Percentiles rank a stretch among this genome's conserved stretches.
phyloP scores from a whole-genome alignment of 2,113 vertebrate species.

The Prunella fulvescens region DNA sequence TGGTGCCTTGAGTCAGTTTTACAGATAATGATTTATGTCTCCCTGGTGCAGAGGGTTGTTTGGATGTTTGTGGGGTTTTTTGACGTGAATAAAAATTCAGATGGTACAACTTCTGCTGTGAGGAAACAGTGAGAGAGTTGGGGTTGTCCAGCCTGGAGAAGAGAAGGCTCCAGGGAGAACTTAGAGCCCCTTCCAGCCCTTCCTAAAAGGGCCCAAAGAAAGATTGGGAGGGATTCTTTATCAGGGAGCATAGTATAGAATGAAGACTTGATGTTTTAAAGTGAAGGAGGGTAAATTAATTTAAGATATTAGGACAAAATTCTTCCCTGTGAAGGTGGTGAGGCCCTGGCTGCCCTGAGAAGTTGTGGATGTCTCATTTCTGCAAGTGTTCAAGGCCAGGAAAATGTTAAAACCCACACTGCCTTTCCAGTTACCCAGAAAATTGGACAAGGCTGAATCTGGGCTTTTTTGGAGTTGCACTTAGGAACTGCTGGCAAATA shows the following conservation, averaged over 20 bases:
- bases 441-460: not conserved
- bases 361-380: fast-evolving
- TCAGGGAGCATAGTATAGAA: fast-evolving
- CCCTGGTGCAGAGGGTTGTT: not conserved
- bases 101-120: not conserved
- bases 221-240: not conserved
- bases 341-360: not conserved
- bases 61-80: not conserved
- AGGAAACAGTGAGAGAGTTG: not conserved
- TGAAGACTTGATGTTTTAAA: fast-evolving
- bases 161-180: not conserved
- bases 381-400: not conserved
- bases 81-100: not conserved
- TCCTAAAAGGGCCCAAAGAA: not conserved
- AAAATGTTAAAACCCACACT: not conserved
- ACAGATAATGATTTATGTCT: not conserved
- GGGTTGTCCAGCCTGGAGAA: not conserved
- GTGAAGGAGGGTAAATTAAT: not conserved
- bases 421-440: not conserved
- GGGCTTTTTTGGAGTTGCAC: not conserved
- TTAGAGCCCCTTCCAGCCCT: not conserved
- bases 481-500: not conserved
- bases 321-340: not conserved
- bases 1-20: not conserved
- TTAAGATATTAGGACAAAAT: not conserved